Base-by-base conservation (phyloP, 2,113 vertebrate genomes). In the Spilogale gracilis region DNA sequence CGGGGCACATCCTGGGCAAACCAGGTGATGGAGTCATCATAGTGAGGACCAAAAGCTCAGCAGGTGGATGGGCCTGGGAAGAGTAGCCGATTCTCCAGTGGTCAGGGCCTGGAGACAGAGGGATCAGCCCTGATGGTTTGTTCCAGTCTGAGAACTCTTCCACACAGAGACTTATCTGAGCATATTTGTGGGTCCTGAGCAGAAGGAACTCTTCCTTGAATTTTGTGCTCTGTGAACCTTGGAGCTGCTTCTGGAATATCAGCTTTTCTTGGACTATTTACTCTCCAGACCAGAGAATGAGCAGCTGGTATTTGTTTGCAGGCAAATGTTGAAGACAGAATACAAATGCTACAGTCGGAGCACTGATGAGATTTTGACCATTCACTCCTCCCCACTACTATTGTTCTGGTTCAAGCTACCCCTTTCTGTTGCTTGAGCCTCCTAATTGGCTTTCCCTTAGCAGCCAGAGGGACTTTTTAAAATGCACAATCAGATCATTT, bases 371-470 rank as follows among this genome's bases (percentile, higher is more conserved):
- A 18, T 45, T 78, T 20, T 67, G 67, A 45, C 9, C 11, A 1
- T 16, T 38, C 30, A 81, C 69, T 27, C 0, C n/a, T 3, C 5
- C 3, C 12, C 3, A 0, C 58, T 38, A 9, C 43, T 7, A 58
- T 30, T 56, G 67, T 76, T 86, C 50, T 25, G 21, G 25, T 95
- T 14, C 7, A 25, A 21, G 45, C 82, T 10, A 18, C 45, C 18
- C 11, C 63, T 76, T 48, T n/a, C 71, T 87, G 21, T 71, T 54
- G 18, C 20, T 5, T 21, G 65, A 87, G 65, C 54, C n/a, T 87
- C 27, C 65, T 71, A 71, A 50, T 71, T 63, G 25, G 17, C 45
- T 87, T 92, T 45, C 25, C 54, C 45, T 58, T 74, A 61, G 65
- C n/a, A 73, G 74, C 82, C 73, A 54, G 63, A 45, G 54, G 63